Evolutionary conservation across 2,113 vertebrate genomes (phyloP).

Genomic region (Corythoichthys intestinalis): DNA sequence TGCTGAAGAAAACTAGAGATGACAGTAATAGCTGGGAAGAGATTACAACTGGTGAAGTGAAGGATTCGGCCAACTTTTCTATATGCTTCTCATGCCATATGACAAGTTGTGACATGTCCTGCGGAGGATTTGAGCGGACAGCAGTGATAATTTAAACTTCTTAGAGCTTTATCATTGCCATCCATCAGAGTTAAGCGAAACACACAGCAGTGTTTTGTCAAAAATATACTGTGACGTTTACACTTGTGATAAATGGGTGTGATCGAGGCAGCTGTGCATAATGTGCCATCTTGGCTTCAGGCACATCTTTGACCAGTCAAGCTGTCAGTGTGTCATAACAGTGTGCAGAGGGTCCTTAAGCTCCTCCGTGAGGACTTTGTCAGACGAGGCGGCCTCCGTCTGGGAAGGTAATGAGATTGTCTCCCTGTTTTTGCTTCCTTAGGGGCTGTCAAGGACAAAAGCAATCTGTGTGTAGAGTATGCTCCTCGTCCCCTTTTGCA

Average conservation of each 20-base stretch:
- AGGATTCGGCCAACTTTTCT: conserved; percentile 13
- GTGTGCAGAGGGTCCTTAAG: conserved; percentile 49
- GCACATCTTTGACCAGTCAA: conserved; percentile 20
- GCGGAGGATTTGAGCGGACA: neutral
- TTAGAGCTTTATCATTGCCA: conserved; percentile 11
- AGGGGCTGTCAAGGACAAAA: conserved; percentile 39
- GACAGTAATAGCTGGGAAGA: conserved; percentile 21
- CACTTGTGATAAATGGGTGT: conserved; percentile 23
- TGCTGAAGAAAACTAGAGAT: conserved; percentile 17
- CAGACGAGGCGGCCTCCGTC: conserved; percentile 50
- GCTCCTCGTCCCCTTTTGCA: neutral
- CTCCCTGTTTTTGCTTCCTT: conserved; percentile 54
- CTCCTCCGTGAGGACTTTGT: conserved; percentile 38
- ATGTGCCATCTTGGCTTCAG: conserved; percentile 4
- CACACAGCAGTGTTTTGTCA: conserved; percentile 34
- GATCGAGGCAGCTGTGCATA: conserved; percentile 8
- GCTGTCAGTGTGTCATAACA: conserved; percentile 38
- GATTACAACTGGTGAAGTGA: conserved; percentile 23
- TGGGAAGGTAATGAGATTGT: conserved; percentile 70
- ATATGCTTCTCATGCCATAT: conserved; percentile 6
- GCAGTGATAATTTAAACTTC: neutral
- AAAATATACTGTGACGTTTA: conserved; percentile 12
- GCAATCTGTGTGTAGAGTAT: conserved; percentile 3
- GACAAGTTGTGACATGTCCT: conserved; percentile 22
- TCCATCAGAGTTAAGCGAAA: conserved; percentile 36